Base-by-base conservation (phyloP, 2,888 invertebrate genomes). In the Dione juno region DNA sequence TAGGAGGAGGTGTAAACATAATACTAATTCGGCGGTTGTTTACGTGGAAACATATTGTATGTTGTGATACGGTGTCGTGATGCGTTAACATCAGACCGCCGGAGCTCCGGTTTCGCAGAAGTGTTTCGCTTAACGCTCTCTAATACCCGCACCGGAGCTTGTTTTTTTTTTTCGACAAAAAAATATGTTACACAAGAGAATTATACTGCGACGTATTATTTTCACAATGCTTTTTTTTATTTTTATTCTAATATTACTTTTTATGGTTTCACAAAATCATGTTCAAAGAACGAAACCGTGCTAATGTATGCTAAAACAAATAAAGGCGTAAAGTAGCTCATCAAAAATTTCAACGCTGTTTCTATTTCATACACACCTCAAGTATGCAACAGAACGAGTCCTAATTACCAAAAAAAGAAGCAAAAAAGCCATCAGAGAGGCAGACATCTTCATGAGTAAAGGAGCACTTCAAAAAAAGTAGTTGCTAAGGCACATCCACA, bases 1-100 rank as follows among this genome's bases (percentile, higher is more conserved):
- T 86, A 83, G 79, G 87, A 88, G 77, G 84, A 84, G 83, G 84
- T 82, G 88, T 84, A 85, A 90, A 90, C 88, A 88, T 88, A 88
- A 90, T 88, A 89, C 88, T 89, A 92, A 90, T 90, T 91, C 84
- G 83, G 88, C 83, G 87, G 87, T 87, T 87, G 84, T 83, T 83
- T 86, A 86, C 86, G 85, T 85, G 84, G 84, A 84, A 90, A 88
- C 83, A 83, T 81, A 86, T 84, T 84, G 89, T 88, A 84, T 91
- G 88, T 92, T 92, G 87, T 93, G 92, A 91, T 91, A 88, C 78
- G 79, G 74, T 84, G 92, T 92, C 92, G 77, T 72, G 77, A 73
- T 80, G 80, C 71, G 82, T 90, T 89, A 90, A 79, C 82, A 77
- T 89, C 88, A 86, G 77, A 78, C 77, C 80, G 77, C 78, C 80